Conservation (phyloP, 2,113 vertebrate species). For the Axis porcinus region DNA sequence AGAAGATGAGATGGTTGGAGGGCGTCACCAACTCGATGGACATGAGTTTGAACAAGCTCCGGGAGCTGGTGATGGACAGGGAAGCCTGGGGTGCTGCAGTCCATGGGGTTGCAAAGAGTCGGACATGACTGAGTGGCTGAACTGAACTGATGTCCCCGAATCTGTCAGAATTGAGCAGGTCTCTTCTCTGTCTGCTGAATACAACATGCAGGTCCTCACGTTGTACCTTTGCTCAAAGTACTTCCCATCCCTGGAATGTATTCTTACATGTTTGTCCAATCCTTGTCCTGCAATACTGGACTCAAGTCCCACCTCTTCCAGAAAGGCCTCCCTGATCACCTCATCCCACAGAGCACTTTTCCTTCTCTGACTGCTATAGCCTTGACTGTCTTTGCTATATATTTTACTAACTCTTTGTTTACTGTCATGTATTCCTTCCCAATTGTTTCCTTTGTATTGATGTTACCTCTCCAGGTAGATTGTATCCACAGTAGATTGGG, state of each 20-base stretch:
- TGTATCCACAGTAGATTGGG: neutral
- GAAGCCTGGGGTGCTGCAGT: neutral
- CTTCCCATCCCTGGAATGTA: neutral
- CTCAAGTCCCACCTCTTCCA: neutral
- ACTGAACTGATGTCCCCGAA: neutral
- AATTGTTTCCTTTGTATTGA: neutral
- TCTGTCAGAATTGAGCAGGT: neutral
- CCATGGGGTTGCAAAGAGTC: neutral
- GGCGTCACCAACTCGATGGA: neutral
- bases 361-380: neutral
- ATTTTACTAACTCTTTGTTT: neutral
- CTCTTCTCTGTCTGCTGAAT: conserved; percentile 3
- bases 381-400: neutral
- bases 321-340: neutral
- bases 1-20: neutral
- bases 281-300: neutral
- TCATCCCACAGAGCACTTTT: neutral
- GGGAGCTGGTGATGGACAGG: neutral
- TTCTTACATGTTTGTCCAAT: neutral
- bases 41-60: neutral
- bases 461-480: neutral
- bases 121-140: neutral
- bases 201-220: neutral
- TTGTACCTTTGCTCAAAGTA: neutral
- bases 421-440: neutral